phyloP scores from a whole-genome alignment of 1,140 invertebrate species.

The Nebria ingens region DNA sequence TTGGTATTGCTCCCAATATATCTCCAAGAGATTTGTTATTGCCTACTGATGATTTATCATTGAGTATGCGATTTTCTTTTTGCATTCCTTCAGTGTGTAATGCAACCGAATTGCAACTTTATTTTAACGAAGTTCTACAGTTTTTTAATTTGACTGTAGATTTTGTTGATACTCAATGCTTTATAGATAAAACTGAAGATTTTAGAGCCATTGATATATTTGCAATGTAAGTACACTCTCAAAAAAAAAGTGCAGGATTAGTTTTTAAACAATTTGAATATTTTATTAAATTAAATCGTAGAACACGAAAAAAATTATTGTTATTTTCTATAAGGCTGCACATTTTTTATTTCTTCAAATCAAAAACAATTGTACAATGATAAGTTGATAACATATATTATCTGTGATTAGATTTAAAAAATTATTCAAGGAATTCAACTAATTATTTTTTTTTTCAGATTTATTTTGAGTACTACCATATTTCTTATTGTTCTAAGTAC shows the following conservation, averaged over 20 bases:
- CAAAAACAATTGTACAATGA: background rate
- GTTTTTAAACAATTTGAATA: too few species aligned
- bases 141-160: background rate
- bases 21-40: background rate
- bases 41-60: too few species aligned
- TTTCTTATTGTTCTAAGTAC: background rate
- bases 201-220: background rate
- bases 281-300: background rate
- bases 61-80: background rate
- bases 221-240: background rate
- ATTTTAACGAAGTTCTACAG: background rate
- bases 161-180: background rate
- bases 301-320: background rate
- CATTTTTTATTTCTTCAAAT: background rate
- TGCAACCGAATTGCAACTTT: background rate
- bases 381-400: background rate
- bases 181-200: background rate
- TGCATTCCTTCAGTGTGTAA: background rate
- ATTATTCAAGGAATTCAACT: background rate
- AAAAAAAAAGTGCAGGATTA: too few species aligned
- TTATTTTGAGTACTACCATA: background rate
- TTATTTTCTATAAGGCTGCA: background rate
- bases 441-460: background rate
- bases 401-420: background rate
- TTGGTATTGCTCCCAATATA: too few species aligned